Percentiles rank a stretch among this genome's conserved stretches.
These are phyloP conservation scores for Catharus minimus DNA, from an alignment of 2,113 vertebrate species.

Conservation along the genomic window DNA sequence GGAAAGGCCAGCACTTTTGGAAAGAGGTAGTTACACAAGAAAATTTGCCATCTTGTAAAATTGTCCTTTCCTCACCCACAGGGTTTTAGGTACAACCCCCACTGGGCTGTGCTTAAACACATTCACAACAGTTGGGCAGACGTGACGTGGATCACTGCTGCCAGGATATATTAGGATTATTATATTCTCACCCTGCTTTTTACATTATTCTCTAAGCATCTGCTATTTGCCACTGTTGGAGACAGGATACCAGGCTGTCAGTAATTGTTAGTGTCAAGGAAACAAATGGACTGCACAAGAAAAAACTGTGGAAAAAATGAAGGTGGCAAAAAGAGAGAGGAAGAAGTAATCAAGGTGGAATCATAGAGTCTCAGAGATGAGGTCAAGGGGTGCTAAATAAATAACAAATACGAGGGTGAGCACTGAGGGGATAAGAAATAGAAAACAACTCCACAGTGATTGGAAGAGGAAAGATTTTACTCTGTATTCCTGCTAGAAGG, in stretches of 20 bases:
- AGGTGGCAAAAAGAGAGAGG: background rate
- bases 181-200: conserved; percentile 42
- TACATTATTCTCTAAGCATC: conserved; percentile 46
- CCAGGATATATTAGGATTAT: conserved; percentile 41
- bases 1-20: background rate
- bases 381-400: background rate
- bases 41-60: background rate
- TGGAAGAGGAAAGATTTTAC: background rate
- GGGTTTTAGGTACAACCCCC: background rate
- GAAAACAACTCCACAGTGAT: background rate
- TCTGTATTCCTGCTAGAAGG: background rate
- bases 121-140: background rate
- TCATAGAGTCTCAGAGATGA: background rate
- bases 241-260: conserved; percentile 37
- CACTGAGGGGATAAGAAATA: background rate
- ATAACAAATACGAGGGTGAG: background rate
- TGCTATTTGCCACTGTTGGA: conserved; percentile 56
- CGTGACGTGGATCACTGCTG: background rate
- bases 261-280: conserved; percentile 43
- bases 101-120: background rate
- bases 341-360: background rate
- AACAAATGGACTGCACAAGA: conserved; percentile 27
- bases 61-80: background rate
- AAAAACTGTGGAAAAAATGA: background rate
- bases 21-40: background rate